Conservation (phyloP, 2,888 invertebrate genomes). For the Drosophila fungiperda region DNA sequence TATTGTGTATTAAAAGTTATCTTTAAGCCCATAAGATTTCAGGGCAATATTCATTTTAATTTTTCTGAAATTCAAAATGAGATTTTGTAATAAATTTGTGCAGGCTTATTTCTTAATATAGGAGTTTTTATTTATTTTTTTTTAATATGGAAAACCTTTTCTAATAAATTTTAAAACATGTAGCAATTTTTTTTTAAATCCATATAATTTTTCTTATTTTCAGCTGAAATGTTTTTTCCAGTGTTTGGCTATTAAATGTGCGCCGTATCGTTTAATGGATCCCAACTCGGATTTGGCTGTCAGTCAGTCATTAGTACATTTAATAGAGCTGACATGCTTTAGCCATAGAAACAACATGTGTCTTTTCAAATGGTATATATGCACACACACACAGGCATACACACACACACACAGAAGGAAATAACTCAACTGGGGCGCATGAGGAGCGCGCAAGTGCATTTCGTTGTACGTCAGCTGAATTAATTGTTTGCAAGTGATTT, state of each 20-base stretch:
- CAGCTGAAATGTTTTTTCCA: neutral
- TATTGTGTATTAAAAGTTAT: neutral
- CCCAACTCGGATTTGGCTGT: conserved; percentile 24
- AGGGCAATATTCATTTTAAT: fast-evolving
- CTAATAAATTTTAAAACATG: neutral
- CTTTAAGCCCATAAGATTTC: neutral
- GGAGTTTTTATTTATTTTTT: neutral
- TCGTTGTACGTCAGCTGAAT: conserved; percentile 47
- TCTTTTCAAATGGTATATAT: conserved; percentile 39
- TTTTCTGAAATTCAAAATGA: neutral
- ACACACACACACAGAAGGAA: neutral
- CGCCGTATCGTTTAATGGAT: conserved; percentile 20
- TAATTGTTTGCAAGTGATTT: conserved; percentile 65
- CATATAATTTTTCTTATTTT: neutral
- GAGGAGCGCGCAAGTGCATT: conserved; percentile 46
- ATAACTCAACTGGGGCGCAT: conserved; percentile 31
- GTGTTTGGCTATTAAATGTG: conserved; percentile 36
- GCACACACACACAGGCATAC: neutral
- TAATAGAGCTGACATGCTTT: conserved; percentile 48
- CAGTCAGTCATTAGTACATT: conserved; percentile 61
- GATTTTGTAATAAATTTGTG: neutral
- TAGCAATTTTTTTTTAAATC: too few species aligned
- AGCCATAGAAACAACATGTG: conserved; percentile 33
- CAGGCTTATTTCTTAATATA: neutral
- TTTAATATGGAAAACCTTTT: neutral